Percentiles rank a stretch among this genome's conserved stretches.
phyloP scores from a whole-genome alignment of 2,888 invertebrate genomes.

The Hirtodrosophila trivittata region DNA sequence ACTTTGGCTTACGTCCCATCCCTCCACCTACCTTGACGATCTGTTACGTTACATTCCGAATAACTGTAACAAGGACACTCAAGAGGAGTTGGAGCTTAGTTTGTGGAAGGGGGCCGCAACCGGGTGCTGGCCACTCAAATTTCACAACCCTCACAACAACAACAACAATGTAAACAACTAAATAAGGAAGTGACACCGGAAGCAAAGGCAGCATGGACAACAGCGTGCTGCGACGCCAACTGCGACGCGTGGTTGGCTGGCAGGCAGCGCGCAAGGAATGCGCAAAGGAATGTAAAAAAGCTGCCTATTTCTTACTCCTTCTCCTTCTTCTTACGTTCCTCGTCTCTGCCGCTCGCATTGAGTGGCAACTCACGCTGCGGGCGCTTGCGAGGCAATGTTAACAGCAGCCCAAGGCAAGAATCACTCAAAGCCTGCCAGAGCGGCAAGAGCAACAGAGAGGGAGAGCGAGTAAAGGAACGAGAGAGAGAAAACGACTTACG shows the following conservation, averaged over 20 bases:
- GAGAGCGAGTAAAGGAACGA: background rate
- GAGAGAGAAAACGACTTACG: background rate
- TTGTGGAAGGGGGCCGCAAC: constrained; percentile 1
- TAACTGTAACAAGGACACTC: constrained; percentile 59
- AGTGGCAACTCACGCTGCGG: constrained; percentile 43
- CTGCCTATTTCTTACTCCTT: constrained; percentile 7
- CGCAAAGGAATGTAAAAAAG: constrained; percentile 67
- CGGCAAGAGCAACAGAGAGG: background rate
- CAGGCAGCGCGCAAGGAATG: constrained; percentile 51
- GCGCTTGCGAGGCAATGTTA: constrained; percentile 38
- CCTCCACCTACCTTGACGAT: background rate
- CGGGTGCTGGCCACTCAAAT: constrained; percentile 37
- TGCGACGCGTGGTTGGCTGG: constrained; percentile 49
- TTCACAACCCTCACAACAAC: constrained; percentile 48
- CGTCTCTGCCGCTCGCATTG: constrained; percentile 23
- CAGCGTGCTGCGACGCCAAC: constrained; percentile 23
- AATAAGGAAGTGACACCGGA: constrained; percentile 79
- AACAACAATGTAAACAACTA: constrained; percentile 73
- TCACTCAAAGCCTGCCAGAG: constrained; percentile 44
- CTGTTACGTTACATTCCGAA: background rate
- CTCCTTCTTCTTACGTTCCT: background rate
- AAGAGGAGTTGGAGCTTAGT: constrained; percentile 17
- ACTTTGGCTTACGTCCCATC: constrained; percentile 1
- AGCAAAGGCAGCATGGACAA: constrained; percentile 43
- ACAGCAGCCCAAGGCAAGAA: constrained; percentile 53